These are phyloP conservation scores for Xiphias gladius DNA, from an alignment of 2,113 vertebrate species.

Conservation along the genomic window DNA sequence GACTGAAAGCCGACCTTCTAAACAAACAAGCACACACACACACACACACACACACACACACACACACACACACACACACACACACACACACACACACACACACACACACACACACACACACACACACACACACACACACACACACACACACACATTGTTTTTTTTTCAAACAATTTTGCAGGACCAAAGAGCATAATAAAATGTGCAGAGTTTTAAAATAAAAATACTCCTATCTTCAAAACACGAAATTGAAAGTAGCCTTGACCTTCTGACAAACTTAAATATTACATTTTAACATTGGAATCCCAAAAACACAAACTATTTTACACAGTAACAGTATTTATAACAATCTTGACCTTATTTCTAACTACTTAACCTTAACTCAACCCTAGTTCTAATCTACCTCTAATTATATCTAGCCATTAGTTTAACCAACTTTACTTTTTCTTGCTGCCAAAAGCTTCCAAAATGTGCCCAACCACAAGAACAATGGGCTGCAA, in stretches of 20 bases:
- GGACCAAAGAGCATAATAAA: too few relatives aligned
- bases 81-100: neutral
- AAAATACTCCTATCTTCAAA: too few relatives aligned
- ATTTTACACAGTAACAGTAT: neutral
- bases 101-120: neutral
- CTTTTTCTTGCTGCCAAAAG: neutral
- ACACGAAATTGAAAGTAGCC: neutral
- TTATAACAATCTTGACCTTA: neutral
- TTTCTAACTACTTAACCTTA: neutral
- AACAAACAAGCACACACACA: neutral
- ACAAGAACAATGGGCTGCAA: slow-evolving; percentile 22
- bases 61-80: neutral
- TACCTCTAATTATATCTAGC: neutral
- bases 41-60: neutral
- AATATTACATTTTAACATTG: neutral
- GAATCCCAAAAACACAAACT: neutral
- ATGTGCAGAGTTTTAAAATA: too few relatives aligned
- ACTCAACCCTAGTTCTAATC: neutral
- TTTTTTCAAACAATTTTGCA: too few relatives aligned
- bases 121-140: neutral
- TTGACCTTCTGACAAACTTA: neutral
- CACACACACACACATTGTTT: neutral
- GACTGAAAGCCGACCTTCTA: neutral
- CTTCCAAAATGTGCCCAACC: neutral
- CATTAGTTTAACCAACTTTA: neutral